phyloP scores from a whole-genome alignment of 2,888 invertebrate genomes.

The Mechanitis messenoides region DNA sequence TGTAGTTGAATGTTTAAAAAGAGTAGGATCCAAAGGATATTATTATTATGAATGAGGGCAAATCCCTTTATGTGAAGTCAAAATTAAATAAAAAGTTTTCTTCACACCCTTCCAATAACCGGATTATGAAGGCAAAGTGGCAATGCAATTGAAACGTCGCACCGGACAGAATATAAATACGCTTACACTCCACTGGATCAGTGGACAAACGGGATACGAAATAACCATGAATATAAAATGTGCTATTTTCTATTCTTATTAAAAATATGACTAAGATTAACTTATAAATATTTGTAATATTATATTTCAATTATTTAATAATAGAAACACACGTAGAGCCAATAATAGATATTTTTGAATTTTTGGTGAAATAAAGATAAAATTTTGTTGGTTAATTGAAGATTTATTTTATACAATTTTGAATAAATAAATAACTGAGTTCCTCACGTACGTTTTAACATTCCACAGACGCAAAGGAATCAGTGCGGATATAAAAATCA shows the following conservation, averaged over 20 bases:
- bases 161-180: constrained; percentile 69
- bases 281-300: too few relatives aligned
- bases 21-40: neutral
- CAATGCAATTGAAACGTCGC: constrained; percentile 70
- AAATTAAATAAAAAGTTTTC: constrained; percentile 36
- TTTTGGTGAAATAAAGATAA: too few relatives aligned
- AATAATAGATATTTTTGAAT: too few relatives aligned
- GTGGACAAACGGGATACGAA: constrained; percentile 50
- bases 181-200: constrained; percentile 46
- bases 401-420: neutral
- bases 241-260: constrained; percentile 21
- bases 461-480: constrained; percentile 56
- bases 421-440: constrained; percentile 27
- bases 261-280: neutral
- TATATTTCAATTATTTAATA: too few relatives aligned
- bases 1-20: too few relatives aligned
- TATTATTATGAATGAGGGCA: neutral
- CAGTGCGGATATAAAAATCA: constrained; percentile 71
- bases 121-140: constrained; percentile 58
- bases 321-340: too few relatives aligned
- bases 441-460: constrained; percentile 50
- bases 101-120: constrained; percentile 57
- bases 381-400: too few relatives aligned
- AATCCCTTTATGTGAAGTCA: constrained; percentile 19
- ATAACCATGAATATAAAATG: constrained; percentile 58